phyloP scores from a whole-genome alignment of 2,113 vertebrate species.

The Progne subis region DNA sequence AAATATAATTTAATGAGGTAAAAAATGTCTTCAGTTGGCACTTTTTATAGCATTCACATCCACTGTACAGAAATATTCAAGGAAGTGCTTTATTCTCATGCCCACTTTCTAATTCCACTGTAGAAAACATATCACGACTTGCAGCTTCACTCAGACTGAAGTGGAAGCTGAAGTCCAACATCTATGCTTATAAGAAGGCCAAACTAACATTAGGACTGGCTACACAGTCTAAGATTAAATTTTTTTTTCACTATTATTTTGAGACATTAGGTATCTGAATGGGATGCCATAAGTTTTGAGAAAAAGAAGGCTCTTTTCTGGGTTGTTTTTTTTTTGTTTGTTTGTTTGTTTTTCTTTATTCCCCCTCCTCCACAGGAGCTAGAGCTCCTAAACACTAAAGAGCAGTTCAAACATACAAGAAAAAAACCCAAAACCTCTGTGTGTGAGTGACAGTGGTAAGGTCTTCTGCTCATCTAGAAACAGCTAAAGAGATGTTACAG shows the following conservation, averaged over 20 bases:
- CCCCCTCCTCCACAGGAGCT: not conserved
- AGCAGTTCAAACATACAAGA: not conserved
- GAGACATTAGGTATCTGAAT: not conserved
- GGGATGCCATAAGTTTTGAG: not conserved
- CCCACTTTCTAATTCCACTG: not conserved
- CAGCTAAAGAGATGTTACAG: not conserved
- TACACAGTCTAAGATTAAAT: not conserved
- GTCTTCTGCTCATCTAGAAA: not conserved
- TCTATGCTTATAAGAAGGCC: not conserved
- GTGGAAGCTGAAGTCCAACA: fast-evolving
- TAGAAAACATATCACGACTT: not conserved
- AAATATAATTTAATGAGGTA: not conserved
- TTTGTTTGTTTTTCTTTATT: fast-evolving
- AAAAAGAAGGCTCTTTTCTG: not conserved
- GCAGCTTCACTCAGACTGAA: not conserved
- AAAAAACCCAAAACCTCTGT: not conserved
- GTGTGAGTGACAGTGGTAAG: not conserved
- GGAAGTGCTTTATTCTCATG: not conserved
- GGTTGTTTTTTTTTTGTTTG: not conserved
- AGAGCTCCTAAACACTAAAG: not conserved
- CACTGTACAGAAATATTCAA: not conserved
- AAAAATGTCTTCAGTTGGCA: not conserved
- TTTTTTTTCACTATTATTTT: not conserved
- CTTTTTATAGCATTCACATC: not conserved
- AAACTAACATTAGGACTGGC: not conserved